These are phyloP conservation scores for Mythimna loreyi DNA, from an alignment of 2,888 invertebrate species.

Conservation along the genomic window DNA sequence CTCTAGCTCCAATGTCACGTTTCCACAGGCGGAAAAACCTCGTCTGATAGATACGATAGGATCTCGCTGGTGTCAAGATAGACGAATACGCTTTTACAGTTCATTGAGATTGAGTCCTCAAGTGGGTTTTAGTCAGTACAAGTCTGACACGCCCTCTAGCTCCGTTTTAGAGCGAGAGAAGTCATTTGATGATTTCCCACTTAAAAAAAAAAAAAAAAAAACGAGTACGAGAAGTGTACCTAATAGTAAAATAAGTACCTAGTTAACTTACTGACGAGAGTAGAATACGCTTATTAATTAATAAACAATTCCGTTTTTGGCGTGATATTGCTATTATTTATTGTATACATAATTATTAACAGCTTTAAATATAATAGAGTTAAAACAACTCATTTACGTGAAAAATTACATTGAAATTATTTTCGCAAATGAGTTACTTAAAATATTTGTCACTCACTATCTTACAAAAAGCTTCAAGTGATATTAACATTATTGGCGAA, in stretches of 20 bases:
- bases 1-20: constrained; percentile 72
- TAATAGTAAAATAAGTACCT: constrained; percentile 38
- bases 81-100: constrained; percentile 40
- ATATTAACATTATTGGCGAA: constrained; percentile 38
- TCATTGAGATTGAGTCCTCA: constrained; percentile 33
- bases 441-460: constrained; percentile 14
- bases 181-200: too few relatives aligned
- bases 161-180: too few relatives aligned
- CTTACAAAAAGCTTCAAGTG: constrained; percentile 18
- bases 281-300: constrained; percentile 58
- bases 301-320: constrained; percentile 21
- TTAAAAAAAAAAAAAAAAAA: too few relatives aligned
- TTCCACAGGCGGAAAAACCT: constrained; percentile 63
- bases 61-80: constrained; percentile 47
- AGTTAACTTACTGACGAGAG: constrained; percentile 31
- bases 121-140: neutral
- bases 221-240: constrained; percentile 35
- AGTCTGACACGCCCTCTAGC: too few relatives aligned
- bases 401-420: constrained; percentile 26
- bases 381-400: constrained; percentile 15
- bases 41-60: constrained; percentile 39
- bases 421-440: constrained; percentile 28
- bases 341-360: constrained; percentile 34
- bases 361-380: constrained; percentile 40
- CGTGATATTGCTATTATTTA: constrained; percentile 50